Conservation (phyloP, 2,797 vertebrate genomes). For the Salmo trutta region DNA sequence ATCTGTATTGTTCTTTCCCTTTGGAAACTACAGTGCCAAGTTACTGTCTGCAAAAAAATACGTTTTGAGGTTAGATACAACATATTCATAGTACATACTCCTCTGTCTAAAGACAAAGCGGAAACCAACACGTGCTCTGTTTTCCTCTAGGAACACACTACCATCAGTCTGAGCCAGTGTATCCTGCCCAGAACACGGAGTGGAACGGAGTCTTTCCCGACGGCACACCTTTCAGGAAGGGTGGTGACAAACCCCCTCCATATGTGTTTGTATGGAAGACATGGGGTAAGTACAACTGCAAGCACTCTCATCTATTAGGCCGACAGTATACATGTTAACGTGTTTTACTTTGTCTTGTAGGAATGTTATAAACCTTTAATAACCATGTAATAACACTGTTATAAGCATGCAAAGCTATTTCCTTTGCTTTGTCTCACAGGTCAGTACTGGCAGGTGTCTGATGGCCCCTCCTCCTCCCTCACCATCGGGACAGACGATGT, state of each 20-base stretch:
- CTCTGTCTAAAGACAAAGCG: background rate
- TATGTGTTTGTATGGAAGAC: slow-evolving; percentile 94
- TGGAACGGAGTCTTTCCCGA: slow-evolving; percentile 80
- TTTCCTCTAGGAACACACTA: slow-evolving; percentile 75
- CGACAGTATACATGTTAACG: background rate
- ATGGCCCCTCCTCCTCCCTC: slow-evolving; percentile 81
- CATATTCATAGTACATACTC: background rate
- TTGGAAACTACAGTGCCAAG: slow-evolving; percentile 2
- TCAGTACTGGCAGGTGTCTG: slow-evolving; percentile 91
- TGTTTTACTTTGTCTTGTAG: background rate
- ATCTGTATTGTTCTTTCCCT: background rate
- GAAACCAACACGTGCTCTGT: background rate
- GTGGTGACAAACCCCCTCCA: slow-evolving; percentile 72
- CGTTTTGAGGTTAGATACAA: background rate
- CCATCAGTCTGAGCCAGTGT: slow-evolving; percentile 75
- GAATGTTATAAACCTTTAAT: background rate
- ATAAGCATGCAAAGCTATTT: background rate
- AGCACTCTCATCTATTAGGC: background rate
- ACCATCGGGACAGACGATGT: slow-evolving; percentile 81
- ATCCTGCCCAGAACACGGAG: slow-evolving; percentile 60
- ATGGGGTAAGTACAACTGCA: slow-evolving; percentile 76
- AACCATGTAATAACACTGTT: background rate
- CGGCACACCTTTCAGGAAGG: slow-evolving; percentile 69
- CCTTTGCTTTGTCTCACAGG: slow-evolving; percentile 63
- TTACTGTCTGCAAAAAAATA: background rate